phyloP scores from a whole-genome alignment of 2,888 invertebrate species.

The Andrena fulva region DNA sequence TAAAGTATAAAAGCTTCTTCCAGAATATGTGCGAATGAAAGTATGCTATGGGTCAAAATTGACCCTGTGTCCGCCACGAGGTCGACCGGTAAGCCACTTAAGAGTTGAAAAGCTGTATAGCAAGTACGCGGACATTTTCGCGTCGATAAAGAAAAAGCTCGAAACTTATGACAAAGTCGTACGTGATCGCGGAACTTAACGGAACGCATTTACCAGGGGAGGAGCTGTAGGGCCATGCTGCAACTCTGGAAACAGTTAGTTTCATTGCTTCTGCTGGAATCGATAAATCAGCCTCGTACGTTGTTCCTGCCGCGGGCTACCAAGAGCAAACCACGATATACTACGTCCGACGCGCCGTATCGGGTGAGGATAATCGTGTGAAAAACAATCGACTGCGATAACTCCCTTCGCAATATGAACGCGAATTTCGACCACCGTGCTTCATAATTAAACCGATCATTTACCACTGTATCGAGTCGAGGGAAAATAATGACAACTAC shows the following conservation, averaged over 20 bases:
- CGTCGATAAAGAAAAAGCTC: not conserved
- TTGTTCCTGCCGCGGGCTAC: conserved; percentile 33
- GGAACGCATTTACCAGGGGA: conserved; percentile 27
- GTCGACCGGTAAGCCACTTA: too few species aligned
- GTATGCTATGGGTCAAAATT: too few species aligned
- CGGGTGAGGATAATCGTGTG: conserved; percentile 42
- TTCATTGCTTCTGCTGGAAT: conserved; percentile 50
- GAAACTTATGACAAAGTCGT: not conserved
- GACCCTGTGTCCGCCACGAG: too few species aligned
- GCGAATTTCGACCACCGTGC: not conserved
- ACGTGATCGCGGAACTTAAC: conserved; percentile 30
- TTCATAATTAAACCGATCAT: not conserved
- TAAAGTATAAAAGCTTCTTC: too few species aligned
- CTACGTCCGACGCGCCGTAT: conserved; percentile 14
- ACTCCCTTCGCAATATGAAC: not conserved
- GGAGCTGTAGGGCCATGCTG: not conserved
- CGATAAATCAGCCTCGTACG: conserved; percentile 60
- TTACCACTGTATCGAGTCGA: not conserved
- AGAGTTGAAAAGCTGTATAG: not conserved
- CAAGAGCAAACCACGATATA: conserved; percentile 35
- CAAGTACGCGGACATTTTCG: not conserved
- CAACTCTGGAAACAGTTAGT: conserved; percentile 43
- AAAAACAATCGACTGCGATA: conserved; percentile 44
- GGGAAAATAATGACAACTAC: too few species aligned
- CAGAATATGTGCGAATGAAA: too few species aligned